These are phyloP conservation scores for Spicauda simplicius DNA, from an alignment of 2,888 invertebrate species.

Conservation along the genomic window DNA sequence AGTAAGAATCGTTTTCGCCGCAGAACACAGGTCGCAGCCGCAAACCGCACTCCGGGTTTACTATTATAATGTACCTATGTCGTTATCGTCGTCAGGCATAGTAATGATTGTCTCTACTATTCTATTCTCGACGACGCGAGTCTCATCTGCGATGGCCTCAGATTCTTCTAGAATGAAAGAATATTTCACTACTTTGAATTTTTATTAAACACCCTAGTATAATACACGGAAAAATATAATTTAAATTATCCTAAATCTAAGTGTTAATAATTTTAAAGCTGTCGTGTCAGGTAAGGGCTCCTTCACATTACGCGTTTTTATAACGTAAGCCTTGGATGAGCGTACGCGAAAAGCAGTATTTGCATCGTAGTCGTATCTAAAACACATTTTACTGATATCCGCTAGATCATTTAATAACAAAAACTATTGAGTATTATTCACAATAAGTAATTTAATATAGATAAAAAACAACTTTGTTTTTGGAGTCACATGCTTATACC, in stretches of 20 bases:
- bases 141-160: constrained; percentile 26
- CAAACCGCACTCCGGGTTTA: constrained; percentile 2
- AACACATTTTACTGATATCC: too few relatives aligned
- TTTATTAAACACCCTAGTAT: neutral
- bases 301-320: too few relatives aligned
- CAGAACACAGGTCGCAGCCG: constrained; percentile 10
- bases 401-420: too few relatives aligned
- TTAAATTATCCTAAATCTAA: neutral
- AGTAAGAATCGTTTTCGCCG: too few relatives aligned
- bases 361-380: too few relatives aligned
- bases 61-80: constrained; percentile 18
- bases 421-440: too few relatives aligned
- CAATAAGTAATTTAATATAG: too few relatives aligned
- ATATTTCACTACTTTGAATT: constrained; percentile 10
- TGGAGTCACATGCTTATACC: too few relatives aligned
- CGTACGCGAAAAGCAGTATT: too few relatives aligned
- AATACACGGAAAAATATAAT: neutral
- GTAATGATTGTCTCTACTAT: constrained; percentile 28
- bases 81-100: constrained; percentile 32
- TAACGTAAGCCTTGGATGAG: too few relatives aligned
- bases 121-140: constrained; percentile 21
- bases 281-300: too few relatives aligned
- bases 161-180: constrained; percentile 30
- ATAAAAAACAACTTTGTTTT: too few relatives aligned
- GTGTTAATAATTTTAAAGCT: neutral